These are phyloP conservation scores for Tragelaphus strepsiceros DNA, from an alignment of 2,113 vertebrate genomes.

Conservation along the genomic window DNA sequence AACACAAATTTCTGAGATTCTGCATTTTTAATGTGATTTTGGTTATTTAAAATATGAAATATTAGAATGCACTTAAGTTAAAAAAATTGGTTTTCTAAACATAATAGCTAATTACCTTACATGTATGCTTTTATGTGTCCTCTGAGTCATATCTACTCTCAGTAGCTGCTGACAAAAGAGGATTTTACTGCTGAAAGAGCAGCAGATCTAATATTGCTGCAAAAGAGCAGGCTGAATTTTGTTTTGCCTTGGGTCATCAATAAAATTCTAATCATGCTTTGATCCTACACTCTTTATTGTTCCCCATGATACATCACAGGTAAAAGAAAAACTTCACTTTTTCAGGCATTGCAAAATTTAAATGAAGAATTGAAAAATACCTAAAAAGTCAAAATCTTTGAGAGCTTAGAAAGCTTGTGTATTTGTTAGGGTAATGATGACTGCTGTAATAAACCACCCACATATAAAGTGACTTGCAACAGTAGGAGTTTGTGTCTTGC, in stretches of 20 bases:
- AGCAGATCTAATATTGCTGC: constrained; percentile 39
- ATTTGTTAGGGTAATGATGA: not conserved
- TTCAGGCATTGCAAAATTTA: constrained; percentile 47
- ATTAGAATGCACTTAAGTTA: constrained; percentile 27
- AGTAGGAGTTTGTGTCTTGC: not conserved
- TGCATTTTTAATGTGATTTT: constrained; percentile 18
- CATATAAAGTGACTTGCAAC: not conserved
- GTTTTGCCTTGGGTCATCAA: constrained; percentile 61
- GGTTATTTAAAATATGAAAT: constrained; percentile 39
- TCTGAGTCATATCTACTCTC: constrained; percentile 57
- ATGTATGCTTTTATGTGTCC: constrained; percentile 59
- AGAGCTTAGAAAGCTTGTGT: not conserved
- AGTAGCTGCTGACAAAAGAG: constrained; percentile 65
- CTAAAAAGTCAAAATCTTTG: not conserved
- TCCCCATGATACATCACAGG: constrained; percentile 33
- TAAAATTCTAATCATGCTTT: constrained; percentile 54
- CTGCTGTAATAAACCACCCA: not conserved
- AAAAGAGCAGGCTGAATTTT: constrained; percentile 49
- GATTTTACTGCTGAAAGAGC: constrained; percentile 68
- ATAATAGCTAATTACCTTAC: constrained; percentile 46
- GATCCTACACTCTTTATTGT: constrained; percentile 57
- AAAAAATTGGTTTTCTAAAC: constrained; percentile 42
- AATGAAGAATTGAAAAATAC: constrained; percentile 34
- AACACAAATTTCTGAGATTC: not conserved
- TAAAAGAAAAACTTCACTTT: constrained; percentile 38